These are phyloP conservation scores for Drosophila parabipectinata DNA, from an alignment of 1,140 invertebrate species.

Conservation along the genomic window DNA sequence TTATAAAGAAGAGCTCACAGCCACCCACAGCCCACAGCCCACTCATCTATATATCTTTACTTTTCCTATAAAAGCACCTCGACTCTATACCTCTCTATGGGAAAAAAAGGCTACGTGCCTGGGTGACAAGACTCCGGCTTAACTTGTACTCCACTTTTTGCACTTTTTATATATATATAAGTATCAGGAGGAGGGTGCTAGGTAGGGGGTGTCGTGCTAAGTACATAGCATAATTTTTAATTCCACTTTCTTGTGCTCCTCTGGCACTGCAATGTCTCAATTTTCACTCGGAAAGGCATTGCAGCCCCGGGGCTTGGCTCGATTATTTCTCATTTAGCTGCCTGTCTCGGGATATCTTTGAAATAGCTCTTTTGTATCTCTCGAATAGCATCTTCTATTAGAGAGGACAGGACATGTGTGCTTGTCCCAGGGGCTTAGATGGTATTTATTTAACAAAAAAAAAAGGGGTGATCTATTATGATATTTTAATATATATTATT, in stretches of 20 bases:
- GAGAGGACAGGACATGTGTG: neutral
- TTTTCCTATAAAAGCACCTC: neutral
- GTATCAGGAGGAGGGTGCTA: neutral
- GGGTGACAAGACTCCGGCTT: slow-evolving; percentile 56
- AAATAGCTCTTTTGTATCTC: neutral
- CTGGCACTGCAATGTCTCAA: slow-evolving; percentile 9
- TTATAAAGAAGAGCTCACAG: slow-evolving; percentile 63
- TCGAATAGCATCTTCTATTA: neutral
- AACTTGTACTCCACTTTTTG: slow-evolving; percentile 39
- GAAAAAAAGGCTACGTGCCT: slow-evolving; percentile 53
- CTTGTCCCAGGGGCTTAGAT: neutral
- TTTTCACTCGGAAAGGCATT: slow-evolving; percentile 10
- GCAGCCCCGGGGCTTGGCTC: neutral
- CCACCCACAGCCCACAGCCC: neutral
- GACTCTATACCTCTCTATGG: neutral
- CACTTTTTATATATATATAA: neutral
- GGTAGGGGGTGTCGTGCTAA: slow-evolving; percentile 7
- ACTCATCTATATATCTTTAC: neutral
- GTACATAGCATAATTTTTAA: slow-evolving; percentile 32
- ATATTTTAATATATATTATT: neutral
- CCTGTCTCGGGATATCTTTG: neutral
- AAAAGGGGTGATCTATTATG: neutral
- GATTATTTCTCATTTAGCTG: slow-evolving; percentile 7
- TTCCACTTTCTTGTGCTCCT: slow-evolving; percentile 1
- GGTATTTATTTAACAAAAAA: neutral